Conservation (phyloP, 2,888 invertebrate genomes). For the Lysandra coridon region DNA sequence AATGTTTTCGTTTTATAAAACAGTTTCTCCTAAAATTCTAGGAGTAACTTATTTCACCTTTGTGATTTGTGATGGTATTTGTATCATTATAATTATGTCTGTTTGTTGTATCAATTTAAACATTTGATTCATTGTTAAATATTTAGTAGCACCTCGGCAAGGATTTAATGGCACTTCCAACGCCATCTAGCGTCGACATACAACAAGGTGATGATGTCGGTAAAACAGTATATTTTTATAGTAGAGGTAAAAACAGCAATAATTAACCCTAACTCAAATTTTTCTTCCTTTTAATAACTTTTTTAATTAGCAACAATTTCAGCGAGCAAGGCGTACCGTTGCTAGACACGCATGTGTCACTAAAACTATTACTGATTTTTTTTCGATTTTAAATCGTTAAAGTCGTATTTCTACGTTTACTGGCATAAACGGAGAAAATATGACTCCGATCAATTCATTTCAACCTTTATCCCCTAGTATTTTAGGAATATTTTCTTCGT, state of each 20-base stretch:
- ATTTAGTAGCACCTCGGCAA: neutral
- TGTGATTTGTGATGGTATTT: neutral
- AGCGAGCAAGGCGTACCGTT: slow-evolving; percentile 45
- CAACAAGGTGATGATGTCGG: too few relatives aligned
- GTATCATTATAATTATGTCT: neutral
- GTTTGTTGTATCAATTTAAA: neutral
- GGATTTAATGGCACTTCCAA: neutral
- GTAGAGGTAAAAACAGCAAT: too few relatives aligned
- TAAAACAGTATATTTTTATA: too few relatives aligned
- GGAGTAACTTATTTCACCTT: neutral
- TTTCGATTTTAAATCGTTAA: neutral
- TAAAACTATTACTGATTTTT: slow-evolving; percentile 44
- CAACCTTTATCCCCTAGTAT: neutral
- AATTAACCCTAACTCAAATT: neutral
- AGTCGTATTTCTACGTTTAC: neutral
- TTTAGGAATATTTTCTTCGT: neutral
- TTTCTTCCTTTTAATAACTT: neutral
- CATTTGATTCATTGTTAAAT: neutral
- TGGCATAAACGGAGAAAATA: neutral
- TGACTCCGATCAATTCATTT: neutral
- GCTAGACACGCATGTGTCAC: slow-evolving; percentile 45
- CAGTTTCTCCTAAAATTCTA: neutral
- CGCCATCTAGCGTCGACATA: neutral
- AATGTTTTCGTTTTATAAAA: neutral
- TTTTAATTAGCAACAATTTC: slow-evolving; percentile 42